Base-by-base conservation (phyloP, 2,888 invertebrate species). In the Serrognathus titanus region DNA sequence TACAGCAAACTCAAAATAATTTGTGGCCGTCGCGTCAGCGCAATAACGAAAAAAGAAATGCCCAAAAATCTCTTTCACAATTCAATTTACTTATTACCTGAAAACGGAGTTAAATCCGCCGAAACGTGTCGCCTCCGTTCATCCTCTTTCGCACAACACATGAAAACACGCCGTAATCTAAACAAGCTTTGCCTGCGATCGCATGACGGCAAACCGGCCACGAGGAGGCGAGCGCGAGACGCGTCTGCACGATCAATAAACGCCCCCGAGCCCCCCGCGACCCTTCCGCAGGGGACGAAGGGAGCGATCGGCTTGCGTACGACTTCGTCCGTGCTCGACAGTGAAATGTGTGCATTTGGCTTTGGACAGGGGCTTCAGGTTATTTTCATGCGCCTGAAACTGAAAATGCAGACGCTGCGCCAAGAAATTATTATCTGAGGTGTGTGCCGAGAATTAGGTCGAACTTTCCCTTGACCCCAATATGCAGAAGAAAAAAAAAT, bases 161-260 rank as follows among this genome's bases (percentile, higher is more conserved):
- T n/a, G 49, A 48, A 35, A 48, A 10, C 48, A 36, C 48, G 12
- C 4, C 11, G 20, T 36, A 13, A 43, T 51, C 51, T 24, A 51
- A 51, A 16, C 43, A 40, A 51, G 16, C 43, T 40, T 31, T 31
- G 24, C 6, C 24, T 31, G 6, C 16, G 58, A 55, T 55, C 58
- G 58, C 60, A 60, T 60, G 57, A 60, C 60, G 58, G 58, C 54
- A 58, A 55, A 58, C 55, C 60, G 55, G 55, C 60, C 63, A 61
- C 63, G 61, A 55, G 60, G 59, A 59, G 59, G 59, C 60, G 48
- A 53, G 51, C 53, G 57, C 58, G 55, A 64, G 61, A 59, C 64
- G 64, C 57, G 59, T 60, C 59, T 50, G 62, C 58, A 56, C 60
- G 64, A 64, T 64, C 64, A 64, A 64, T 64, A 64, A 59, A 53